A percentile compares a stretch with the other conserved stretches of the same genome.
Conservation (phyloP, 2,888 invertebrate genomes). For the Entomobrya multifasciata region DNA sequence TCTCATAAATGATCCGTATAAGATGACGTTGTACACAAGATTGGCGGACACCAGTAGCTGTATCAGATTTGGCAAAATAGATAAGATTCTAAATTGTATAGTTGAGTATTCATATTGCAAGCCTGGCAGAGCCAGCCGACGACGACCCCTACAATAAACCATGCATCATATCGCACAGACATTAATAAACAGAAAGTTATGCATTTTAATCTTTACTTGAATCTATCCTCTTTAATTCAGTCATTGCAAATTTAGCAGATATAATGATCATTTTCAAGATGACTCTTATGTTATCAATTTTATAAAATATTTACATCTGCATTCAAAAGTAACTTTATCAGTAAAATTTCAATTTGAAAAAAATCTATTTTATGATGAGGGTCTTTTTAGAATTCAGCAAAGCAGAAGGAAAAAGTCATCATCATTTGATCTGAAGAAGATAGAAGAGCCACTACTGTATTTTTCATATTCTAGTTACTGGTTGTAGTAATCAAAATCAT, state of each 20-base stretch:
- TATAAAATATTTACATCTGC: background rate
- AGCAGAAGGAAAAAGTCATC: constrained; percentile 27
- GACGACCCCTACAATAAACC: too few relatives aligned
- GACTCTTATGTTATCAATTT: background rate
- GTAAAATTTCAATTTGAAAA: constrained; percentile 10
- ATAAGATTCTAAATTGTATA: too few relatives aligned
- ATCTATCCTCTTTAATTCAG: background rate
- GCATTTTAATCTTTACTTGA: background rate
- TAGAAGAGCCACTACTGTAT: constrained; percentile 6
- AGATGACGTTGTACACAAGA: too few relatives aligned
- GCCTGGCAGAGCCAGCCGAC: too few relatives aligned
- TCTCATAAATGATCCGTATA: too few relatives aligned
- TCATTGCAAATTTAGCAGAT: background rate
- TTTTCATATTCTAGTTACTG: constrained; percentile 5
- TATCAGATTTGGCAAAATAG: too few relatives aligned
- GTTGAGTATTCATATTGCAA: too few relatives aligned
- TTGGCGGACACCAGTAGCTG: too few relatives aligned
- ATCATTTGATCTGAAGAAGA: background rate
- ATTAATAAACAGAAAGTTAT: background rate
- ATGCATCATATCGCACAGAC: background rate
- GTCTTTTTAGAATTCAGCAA: constrained; percentile 58
- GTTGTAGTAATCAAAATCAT: constrained; percentile 39
- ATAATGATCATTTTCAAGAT: background rate
- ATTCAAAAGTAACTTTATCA: background rate
- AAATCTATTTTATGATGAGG: constrained; percentile 58